A percentile compares a stretch with the other conserved stretches of the same genome.
Conservation (phyloP, 2,113 vertebrate species). For the Verasper variegatus region DNA sequence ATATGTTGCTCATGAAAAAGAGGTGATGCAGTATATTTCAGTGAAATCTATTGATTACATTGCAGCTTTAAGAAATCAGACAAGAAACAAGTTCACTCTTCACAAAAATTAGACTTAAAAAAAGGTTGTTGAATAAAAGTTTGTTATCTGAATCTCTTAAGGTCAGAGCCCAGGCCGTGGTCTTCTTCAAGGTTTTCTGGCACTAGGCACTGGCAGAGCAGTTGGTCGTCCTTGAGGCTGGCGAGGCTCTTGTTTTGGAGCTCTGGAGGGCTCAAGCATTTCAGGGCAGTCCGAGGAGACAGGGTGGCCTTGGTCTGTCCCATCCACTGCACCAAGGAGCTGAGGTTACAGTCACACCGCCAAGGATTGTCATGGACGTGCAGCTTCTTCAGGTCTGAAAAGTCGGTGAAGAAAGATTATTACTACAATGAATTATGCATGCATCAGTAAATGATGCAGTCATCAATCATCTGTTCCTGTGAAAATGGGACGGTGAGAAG, state of each 20-base stretch:
- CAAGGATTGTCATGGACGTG: constrained; percentile 81
- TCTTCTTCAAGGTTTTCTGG: neutral
- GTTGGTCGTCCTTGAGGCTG: constrained; percentile 51
- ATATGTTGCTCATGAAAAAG: no score
- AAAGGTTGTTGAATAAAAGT: neutral
- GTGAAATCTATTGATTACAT: no score
- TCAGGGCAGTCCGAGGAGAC: constrained; percentile 58
- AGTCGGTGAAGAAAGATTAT: neutral
- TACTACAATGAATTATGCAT: neutral
- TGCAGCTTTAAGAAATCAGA: neutral
- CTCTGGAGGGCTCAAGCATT: constrained; percentile 71
- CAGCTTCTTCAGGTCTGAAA: constrained; percentile 77
- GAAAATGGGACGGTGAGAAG: constrained; percentile 3
- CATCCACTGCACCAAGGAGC: constrained; percentile 74
- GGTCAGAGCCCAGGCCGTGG: neutral
- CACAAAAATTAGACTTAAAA: no score
- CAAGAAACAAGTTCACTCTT: neutral
- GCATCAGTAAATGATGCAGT: neutral
- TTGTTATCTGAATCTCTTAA: constrained; percentile 3
- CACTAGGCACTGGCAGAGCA: constrained; percentile 67
- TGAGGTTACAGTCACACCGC: constrained; percentile 82
- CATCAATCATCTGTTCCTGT: neutral
- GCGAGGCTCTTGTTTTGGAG: constrained; percentile 70
- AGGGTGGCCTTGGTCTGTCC: constrained; percentile 60
- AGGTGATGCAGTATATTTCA: no score